Evolutionary conservation across 2,797 vertebrate species (phyloP).

Genomic region (Pseudochirops corinnae): DNA sequence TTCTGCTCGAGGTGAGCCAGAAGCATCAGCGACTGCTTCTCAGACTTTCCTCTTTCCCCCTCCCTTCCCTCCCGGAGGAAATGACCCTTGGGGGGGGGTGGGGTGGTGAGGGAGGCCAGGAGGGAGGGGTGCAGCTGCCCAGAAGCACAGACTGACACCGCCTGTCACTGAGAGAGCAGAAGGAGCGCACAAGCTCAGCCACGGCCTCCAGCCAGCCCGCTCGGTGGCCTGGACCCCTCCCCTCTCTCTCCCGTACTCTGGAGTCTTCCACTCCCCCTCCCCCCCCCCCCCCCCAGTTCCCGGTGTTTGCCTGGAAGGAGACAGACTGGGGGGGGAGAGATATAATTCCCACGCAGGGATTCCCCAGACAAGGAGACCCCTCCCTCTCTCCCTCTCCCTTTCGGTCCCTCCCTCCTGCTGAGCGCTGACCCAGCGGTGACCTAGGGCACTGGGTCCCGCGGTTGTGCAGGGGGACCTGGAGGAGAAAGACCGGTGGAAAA

Average conservation of each 20-base stretch:
- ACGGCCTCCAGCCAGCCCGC: neutral
- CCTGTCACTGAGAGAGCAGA: constrained; percentile 64
- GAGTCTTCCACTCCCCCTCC: neutral
- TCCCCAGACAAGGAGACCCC: constrained; percentile 65
- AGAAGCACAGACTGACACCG: constrained; percentile 72
- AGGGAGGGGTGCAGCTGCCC: neutral
- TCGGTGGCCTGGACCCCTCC: neutral
- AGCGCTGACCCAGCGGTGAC: neutral
- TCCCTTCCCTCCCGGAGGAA: constrained; percentile 70
- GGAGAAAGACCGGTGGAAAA: neutral
- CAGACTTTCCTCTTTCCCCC: constrained; percentile 73
- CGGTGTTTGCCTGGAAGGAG: neutral
- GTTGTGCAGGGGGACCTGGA: constrained; percentile 11
- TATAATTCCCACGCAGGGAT: constrained; percentile 61
- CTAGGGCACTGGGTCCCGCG: neutral
- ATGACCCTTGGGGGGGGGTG: constrained; percentile 59
- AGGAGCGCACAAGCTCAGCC: constrained; percentile 58
- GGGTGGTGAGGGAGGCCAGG: constrained; percentile 33
- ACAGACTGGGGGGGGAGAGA: neutral
- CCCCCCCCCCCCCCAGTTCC: neutral
- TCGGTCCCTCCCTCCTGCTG: neutral
- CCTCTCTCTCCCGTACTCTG: neutral
- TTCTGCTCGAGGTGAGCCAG: neutral
- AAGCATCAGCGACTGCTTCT: constrained; percentile 23
- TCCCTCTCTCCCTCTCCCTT: neutral